Conservation (phyloP, 2,113 vertebrate species). For the Macaca fascicularis region DNA sequence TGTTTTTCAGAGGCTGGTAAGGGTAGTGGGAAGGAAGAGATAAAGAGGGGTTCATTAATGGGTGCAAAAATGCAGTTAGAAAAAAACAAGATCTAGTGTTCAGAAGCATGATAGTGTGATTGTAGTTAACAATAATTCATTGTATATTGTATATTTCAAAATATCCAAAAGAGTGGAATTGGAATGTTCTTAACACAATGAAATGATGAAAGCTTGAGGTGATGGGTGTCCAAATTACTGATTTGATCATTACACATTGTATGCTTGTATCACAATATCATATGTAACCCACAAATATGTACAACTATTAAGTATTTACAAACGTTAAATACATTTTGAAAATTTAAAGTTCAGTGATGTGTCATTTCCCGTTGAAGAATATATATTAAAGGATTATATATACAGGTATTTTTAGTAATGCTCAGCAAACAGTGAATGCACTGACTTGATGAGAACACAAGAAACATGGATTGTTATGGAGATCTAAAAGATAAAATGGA, state of each 20-base stretch:
- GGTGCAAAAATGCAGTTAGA: background rate
- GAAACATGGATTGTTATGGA: background rate
- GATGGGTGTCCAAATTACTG: too few species aligned
- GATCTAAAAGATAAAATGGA: background rate
- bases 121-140: background rate
- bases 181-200: background rate
- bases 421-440: background rate
- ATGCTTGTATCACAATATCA: too few species aligned
- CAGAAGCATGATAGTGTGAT: background rate
- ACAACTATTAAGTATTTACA: too few species aligned
- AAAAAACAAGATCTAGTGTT: background rate
- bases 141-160: background rate
- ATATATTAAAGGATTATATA: background rate
- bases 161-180: background rate
- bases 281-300: too few species aligned
- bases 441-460: background rate
- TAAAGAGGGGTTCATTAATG: background rate
- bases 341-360: background rate
- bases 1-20: background rate
- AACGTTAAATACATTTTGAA: too few species aligned
- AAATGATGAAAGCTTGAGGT: too few species aligned
- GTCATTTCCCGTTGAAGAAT: background rate
- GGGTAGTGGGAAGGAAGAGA: background rate
- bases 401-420: background rate
- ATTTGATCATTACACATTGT: too few species aligned